These are phyloP conservation scores for Pluvialis apricaria DNA, from an alignment of 2,113 vertebrate species.

Conservation along the genomic window DNA sequence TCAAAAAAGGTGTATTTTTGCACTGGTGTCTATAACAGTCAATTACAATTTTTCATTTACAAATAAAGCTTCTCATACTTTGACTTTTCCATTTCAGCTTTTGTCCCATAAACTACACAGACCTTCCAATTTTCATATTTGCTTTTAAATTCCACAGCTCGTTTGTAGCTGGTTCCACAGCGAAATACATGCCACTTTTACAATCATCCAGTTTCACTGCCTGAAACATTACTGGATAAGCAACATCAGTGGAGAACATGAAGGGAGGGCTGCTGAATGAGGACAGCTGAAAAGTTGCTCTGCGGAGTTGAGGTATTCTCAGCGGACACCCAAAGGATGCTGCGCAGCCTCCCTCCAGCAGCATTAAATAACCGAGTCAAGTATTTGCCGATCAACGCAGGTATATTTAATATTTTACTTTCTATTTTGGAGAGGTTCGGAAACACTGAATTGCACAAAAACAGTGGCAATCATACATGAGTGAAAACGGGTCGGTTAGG, in stretches of 20 bases:
- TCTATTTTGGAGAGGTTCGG: background rate
- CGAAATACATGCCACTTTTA: background rate
- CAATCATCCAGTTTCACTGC: background rate
- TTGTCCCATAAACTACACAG: background rate
- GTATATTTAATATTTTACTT: background rate
- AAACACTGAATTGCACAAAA: background rate
- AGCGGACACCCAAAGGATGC: background rate
- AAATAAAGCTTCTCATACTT: background rate
- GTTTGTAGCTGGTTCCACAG: background rate
- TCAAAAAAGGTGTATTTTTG: background rate
- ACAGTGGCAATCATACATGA: background rate
- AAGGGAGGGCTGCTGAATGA: background rate
- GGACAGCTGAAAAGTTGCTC: background rate
- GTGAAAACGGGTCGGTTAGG: rapidly evolving
- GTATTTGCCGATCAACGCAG: background rate
- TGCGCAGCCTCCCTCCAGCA: background rate
- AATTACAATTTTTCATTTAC: background rate
- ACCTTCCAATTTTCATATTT: background rate
- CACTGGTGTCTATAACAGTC: background rate
- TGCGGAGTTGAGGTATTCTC: background rate
- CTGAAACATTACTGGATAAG: background rate
- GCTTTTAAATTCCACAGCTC: background rate
- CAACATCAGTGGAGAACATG: background rate
- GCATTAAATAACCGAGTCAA: background rate
- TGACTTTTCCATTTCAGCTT: background rate